Conservation (phyloP, 2,888 invertebrate genomes). For the Anarsia innoxiella region DNA sequence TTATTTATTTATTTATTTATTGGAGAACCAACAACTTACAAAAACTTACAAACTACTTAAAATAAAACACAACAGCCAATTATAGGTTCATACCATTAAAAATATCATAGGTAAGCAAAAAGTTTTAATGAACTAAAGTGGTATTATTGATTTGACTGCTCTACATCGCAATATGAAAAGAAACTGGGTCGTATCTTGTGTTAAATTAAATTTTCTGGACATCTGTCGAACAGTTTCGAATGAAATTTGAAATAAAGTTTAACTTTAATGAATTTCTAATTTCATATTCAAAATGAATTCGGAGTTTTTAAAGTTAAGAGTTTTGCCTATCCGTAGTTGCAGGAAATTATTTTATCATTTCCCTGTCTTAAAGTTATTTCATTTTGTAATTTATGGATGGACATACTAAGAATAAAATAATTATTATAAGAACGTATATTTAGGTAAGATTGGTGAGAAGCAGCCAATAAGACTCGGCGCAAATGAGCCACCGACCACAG, state of each 20-base stretch:
- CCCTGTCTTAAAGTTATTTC: not conserved
- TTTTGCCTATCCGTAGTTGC: slow-evolving; percentile 2
- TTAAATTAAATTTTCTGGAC: slow-evolving; percentile 63
- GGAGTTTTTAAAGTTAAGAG: not conserved
- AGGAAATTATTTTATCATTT: slow-evolving; percentile 20
- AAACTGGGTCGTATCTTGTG: slow-evolving; percentile 50
- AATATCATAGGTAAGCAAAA: not conserved
- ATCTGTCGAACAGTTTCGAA: slow-evolving; percentile 53
- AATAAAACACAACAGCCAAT: not conserved
- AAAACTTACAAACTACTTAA: not conserved
- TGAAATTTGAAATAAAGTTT: slow-evolving; percentile 43
- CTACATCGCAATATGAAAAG: slow-evolving; percentile 49
- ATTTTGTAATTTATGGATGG: too few relatives aligned
- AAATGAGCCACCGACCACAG: too few relatives aligned
- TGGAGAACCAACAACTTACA: not conserved
- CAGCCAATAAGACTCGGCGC: too few relatives aligned
- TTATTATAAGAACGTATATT: too few relatives aligned
- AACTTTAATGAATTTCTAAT: slow-evolving; percentile 58
- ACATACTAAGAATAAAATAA: too few relatives aligned
- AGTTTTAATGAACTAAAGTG: not conserved
- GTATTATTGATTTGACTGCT: not conserved
- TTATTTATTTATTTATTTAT: not conserved
- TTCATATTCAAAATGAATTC: slow-evolving; percentile 23
- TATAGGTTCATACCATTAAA: not conserved
- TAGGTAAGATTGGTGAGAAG: too few relatives aligned